Evolutionary conservation across 1,140 invertebrate genomes (phyloP).

Genomic region (Orius insidiosus): DNA sequence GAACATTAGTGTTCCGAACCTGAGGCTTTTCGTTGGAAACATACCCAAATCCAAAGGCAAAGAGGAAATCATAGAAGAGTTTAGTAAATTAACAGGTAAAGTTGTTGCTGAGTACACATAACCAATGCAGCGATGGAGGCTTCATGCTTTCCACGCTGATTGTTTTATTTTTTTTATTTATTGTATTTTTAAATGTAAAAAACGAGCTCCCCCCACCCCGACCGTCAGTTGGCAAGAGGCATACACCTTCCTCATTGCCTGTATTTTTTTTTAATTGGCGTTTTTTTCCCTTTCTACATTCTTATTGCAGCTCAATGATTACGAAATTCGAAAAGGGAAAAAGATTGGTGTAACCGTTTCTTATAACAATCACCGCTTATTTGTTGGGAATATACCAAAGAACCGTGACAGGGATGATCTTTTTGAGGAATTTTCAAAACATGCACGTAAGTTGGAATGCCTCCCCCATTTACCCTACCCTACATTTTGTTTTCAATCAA

Average conservation of each 20-base stretch:
- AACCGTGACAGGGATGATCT: constrained; percentile 98
- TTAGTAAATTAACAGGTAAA: constrained; percentile 99
- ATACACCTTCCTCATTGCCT: constrained; percentile 15
- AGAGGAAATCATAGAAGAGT: constrained; percentile 99
- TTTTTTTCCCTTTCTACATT: constrained; percentile 51
- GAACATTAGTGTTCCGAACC: constrained; percentile 99
- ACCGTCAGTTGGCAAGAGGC: constrained; percentile 22
- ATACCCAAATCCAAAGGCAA: constrained; percentile 99
- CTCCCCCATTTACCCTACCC: constrained; percentile 2
- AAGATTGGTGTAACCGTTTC: constrained; percentile 98
- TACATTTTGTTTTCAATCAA: neutral
- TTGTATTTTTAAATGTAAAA: constrained; percentile 5
- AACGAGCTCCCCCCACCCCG: constrained; percentile 16
- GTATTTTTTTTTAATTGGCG: constrained; percentile 37
- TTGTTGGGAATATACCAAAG: constrained; percentile 99
- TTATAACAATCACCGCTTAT: constrained; percentile 99
- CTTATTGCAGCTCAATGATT: constrained; percentile 97
- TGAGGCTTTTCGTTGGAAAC: constrained; percentile 99
- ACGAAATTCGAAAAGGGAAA: constrained; percentile 98
- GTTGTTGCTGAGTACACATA: constrained; percentile 25
- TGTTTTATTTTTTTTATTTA: constrained; percentile 4
- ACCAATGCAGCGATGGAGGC: constrained; percentile 14
- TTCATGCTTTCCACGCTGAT: constrained; percentile 8
- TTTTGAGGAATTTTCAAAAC: constrained; percentile 97
- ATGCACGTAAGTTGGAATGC: constrained; percentile 85